These are phyloP conservation scores for Bembecia ichneumoniformis DNA, from an alignment of 2,888 invertebrate species.

Conservation along the genomic window DNA sequence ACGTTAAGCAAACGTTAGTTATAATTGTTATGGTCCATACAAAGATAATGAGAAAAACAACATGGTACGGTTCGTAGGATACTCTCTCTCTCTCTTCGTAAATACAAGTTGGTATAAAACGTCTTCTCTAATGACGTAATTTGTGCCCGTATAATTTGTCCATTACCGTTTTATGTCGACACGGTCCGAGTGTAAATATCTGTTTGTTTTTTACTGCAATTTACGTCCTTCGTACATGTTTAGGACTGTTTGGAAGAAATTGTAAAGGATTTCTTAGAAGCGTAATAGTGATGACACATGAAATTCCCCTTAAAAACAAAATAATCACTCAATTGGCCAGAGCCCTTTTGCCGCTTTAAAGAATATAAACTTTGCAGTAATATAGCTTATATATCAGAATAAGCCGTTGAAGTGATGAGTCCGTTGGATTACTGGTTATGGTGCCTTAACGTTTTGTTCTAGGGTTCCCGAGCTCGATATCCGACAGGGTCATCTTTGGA, in stretches of 20 bases:
- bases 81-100: slow-evolving; percentile 17
- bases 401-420: too few species aligned
- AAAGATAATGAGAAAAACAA: slow-evolving; percentile 3
- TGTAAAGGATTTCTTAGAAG: neutral
- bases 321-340: too few species aligned
- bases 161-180: slow-evolving; percentile 38
- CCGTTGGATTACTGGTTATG: too few species aligned
- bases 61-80: slow-evolving; percentile 13
- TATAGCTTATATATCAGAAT: too few species aligned
- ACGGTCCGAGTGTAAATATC: slow-evolving; percentile 11
- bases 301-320: too few species aligned
- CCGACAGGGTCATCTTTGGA: too few species aligned
- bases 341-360: too few species aligned
- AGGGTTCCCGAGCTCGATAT: too few species aligned
- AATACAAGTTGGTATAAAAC: slow-evolving; percentile 30
- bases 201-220: slow-evolving; percentile 25
- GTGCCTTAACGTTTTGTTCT: too few species aligned
- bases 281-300: too few species aligned
- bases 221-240: slow-evolving; percentile 14
- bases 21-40: neutral
- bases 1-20: neutral
- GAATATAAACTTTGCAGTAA: too few species aligned
- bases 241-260: slow-evolving; percentile 21
- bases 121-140: slow-evolving; percentile 51
- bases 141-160: slow-evolving; percentile 51